Evolutionary conservation across 2,888 invertebrate genomes (phyloP).

Genomic region (Oscheius myriophilus): DNA sequence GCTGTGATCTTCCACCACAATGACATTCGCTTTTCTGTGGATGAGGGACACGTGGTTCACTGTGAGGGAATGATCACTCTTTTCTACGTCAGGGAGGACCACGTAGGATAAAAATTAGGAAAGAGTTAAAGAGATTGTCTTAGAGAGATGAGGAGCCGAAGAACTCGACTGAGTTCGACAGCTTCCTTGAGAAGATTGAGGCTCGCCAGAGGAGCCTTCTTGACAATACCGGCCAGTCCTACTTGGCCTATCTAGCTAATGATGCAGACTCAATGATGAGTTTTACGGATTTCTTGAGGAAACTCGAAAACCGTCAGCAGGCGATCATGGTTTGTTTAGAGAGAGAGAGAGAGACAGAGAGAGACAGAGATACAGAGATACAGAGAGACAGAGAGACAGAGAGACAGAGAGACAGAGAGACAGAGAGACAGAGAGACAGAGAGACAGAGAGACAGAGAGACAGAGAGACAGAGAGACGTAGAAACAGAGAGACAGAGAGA

Average conservation of each 20-base stretch:
- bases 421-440: no score
- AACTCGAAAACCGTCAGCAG: constrained; percentile 23
- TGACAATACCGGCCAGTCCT: no score
- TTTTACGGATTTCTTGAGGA: constrained; percentile 20
- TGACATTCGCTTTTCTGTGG: constrained; percentile 16
- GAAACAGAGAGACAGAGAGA: no score
- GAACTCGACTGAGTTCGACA: not conserved
- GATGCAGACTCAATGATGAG: not conserved
- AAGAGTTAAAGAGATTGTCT: no score
- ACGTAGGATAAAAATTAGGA: no score
- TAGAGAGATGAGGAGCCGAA: no score
- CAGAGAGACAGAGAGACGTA: no score
- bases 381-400: not conserved
- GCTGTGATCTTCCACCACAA: constrained; percentile 20
- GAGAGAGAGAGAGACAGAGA: no score
- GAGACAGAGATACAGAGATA: no score
- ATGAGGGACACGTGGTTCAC: not conserved
- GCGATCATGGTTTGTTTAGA: constrained; percentile 12
- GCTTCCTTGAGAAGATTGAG: constrained; percentile 3
- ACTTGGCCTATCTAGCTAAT: no score
- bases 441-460: not conserved
- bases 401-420: not conserved
- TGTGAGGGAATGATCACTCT: not conserved
- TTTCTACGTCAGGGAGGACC: not conserved
- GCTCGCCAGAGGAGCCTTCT: not conserved